A percentile compares a stretch with the other conserved stretches of the same genome.
Evolutionary conservation across 2,113 vertebrate species (phyloP).

Genomic region (Ancistrus triradiatus): DNA sequence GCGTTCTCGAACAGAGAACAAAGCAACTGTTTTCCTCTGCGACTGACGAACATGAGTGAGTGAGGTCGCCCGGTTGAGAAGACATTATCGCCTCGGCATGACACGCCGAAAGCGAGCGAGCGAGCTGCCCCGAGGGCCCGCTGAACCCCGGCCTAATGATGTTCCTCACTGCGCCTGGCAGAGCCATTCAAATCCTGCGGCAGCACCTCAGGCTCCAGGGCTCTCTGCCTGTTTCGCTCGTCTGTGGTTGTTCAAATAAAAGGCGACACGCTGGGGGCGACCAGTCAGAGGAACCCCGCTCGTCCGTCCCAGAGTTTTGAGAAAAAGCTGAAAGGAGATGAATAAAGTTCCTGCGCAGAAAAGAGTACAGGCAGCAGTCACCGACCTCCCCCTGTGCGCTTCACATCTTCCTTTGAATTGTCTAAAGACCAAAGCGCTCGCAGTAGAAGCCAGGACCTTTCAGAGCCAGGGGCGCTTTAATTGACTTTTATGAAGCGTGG

Average conservation of each 20-base stretch:
- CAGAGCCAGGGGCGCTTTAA: constrained; percentile 8
- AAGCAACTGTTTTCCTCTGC: background rate
- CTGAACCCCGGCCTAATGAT: constrained; percentile 27
- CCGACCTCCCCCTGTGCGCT: background rate
- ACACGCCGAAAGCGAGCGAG: constrained; percentile 19
- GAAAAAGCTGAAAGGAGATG: constrained; percentile 32
- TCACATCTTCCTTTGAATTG: constrained; percentile 27
- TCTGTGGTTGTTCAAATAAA: constrained; percentile 64
- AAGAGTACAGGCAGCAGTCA: background rate
- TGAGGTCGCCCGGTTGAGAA: background rate
- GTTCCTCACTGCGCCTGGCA: background rate
- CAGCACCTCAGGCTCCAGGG: constrained; percentile 16
- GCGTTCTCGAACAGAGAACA: background rate
- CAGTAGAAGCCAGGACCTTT: constrained; percentile 11
- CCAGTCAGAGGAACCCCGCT: constrained; percentile 59
- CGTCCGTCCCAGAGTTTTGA: constrained; percentile 59
- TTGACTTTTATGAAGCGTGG: constrained; percentile 18
- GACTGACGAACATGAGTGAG: background rate
- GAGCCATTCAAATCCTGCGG: background rate
- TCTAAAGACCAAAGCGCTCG: constrained; percentile 5
- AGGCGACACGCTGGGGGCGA: constrained; percentile 50
- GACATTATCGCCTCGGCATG: constrained; percentile 18
- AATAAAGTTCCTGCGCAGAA: constrained; percentile 19
- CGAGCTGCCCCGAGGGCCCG: background rate
- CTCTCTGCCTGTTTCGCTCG: constrained; percentile 22